phyloP scores from a whole-genome alignment of 92 coral and sea anemone species.

The Scolanthus callimorphus region DNA sequence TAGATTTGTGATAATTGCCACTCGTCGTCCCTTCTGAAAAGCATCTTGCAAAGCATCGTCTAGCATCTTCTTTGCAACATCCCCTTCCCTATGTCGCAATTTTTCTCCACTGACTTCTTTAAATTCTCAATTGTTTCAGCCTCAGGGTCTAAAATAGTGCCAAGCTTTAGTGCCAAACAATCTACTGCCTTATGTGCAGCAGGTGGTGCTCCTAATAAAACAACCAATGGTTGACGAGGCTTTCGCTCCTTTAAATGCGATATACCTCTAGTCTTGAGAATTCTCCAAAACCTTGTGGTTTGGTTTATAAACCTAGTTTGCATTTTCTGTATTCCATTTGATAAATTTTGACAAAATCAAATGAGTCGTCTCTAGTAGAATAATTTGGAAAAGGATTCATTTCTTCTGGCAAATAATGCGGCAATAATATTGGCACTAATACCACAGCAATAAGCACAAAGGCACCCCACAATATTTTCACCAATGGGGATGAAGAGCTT shows the following conservation, averaged over 20 bases:
- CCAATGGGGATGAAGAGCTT: too few species aligned
- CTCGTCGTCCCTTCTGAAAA: conserved; percentile 47
- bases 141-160: conserved; percentile 35
- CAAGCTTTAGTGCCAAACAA: conserved; percentile 71
- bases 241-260: conserved; percentile 50
- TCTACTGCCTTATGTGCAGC: conserved; percentile 51
- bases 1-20: conserved; percentile 59
- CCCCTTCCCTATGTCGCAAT: conserved; percentile 15
- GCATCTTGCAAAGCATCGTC: conserved; percentile 35
- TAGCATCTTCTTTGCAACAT: conserved; percentile 46
- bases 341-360: conserved; percentile 32
- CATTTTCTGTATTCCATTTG: conserved; percentile 40
- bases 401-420: conserved; percentile 11
- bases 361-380: neutral
- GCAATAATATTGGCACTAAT: neutral
- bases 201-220: conserved; percentile 67
- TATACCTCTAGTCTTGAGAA: conserved; percentile 45
- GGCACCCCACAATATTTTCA: neutral
- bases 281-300: conserved; percentile 60
- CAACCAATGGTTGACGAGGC: conserved; percentile 73
- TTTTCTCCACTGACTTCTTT: conserved; percentile 30
- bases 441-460: conserved; percentile 4
- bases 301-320: conserved; percentile 59
- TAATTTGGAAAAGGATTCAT: neutral
- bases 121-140: conserved; percentile 6